phyloP scores from a whole-genome alignment of 2,113 vertebrate genomes.

The Clarias magur region DNA sequence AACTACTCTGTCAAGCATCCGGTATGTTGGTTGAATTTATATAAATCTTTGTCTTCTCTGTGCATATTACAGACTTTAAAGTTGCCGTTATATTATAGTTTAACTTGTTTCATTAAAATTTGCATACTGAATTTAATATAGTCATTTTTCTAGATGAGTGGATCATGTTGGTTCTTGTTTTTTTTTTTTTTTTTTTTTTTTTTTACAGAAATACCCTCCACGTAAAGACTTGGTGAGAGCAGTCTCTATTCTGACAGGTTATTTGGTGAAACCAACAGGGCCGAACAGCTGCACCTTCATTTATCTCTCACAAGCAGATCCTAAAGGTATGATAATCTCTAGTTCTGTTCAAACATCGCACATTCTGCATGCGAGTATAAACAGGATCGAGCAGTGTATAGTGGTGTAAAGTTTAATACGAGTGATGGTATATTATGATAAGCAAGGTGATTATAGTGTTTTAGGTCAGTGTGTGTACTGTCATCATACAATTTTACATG shows the following conservation, averaged over 20 bases:
- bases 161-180: slow-evolving; percentile 16
- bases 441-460: not conserved
- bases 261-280: slow-evolving; percentile 71
- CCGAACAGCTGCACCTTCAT: slow-evolving; percentile 75
- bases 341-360: not conserved
- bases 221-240: slow-evolving; percentile 73
- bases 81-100: not conserved
- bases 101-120: not conserved
- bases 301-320: slow-evolving; percentile 81
- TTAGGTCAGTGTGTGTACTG: not conserved
- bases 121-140: not conserved
- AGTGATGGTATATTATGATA: not conserved
- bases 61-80: not conserved
- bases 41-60: not conserved
- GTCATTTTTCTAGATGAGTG: not conserved
- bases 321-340: slow-evolving; percentile 69
- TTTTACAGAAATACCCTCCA: slow-evolving; percentile 73
- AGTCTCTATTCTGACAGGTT: slow-evolving; percentile 75
- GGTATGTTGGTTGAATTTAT: slow-evolving; percentile 54
- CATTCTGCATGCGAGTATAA: not conserved
- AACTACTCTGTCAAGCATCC: slow-evolving; percentile 81
- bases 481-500: not conserved
- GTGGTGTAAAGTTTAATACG: not conserved
- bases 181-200: not conserved
- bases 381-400: not conserved